Base-by-base conservation (phyloP, 2,888 invertebrate species). In the Dyspetes luteomarginatus region DNA sequence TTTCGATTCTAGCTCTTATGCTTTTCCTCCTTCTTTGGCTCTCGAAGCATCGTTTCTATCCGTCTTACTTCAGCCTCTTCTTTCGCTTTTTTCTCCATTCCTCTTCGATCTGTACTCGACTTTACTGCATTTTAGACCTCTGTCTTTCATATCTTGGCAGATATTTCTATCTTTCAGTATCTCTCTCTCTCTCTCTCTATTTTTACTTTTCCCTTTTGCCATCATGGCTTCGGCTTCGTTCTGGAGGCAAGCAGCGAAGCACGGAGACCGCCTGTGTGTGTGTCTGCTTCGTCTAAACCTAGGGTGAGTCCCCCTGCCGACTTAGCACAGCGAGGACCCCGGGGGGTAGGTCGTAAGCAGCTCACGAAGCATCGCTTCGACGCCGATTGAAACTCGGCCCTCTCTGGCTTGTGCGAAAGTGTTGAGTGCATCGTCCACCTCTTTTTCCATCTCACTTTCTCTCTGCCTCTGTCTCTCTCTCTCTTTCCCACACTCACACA, bases 311-410 rank as follows among this genome's bases (percentile, higher is more conserved):
- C 78, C 64, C 45, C 55, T 26, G 64, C 12, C 75, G 75, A 80
- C 73, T 72, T 72, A 72, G 58, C 68, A 36, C 41, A 43, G n/a
- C n/a, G 41, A 81, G 72, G 72, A 48, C 68, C 72, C 78, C 60
- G 5, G 75, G 56, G 81, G 75, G 73, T 60, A 64, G 72, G 55
- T 78, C 58, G 83, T 86, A 89, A 85, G 87, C 88, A 85, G 82
- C 86, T 89, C 88, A 89, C 89, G 89, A 73, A 89, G 84, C 67
- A 81, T 58, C 85, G 87, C 83, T 87, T 85, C 87, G 88, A 88
- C 87, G 87, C 85, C 89, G 89, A 89, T 89, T 89, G 88, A 88
- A 89, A 89, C 83, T 86, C 82, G 74, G 83, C 81, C 82, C 67
- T 56, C 55, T n/a, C 19, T 22, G 60, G 69, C 80, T 84, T 81